phyloP scores from a whole-genome alignment of 2,888 invertebrate genomes.

The Uloborus plumipes region DNA sequence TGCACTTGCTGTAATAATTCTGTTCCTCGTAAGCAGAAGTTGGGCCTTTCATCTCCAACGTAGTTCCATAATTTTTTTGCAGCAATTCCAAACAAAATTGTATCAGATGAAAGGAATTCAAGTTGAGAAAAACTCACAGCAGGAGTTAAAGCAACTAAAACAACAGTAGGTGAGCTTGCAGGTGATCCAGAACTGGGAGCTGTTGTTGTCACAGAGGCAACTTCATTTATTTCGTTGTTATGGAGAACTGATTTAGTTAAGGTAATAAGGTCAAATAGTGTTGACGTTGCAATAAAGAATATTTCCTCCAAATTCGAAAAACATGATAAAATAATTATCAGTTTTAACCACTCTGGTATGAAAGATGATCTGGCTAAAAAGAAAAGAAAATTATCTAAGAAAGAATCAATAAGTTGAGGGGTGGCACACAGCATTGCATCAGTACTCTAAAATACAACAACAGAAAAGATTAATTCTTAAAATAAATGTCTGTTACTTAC shows the following conservation, averaged over 20 bases:
- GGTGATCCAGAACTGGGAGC: neutral
- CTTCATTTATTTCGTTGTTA: conserved; percentile 53
- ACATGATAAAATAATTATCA: conserved; percentile 79
- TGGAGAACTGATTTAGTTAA: conserved; percentile 68
- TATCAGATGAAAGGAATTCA: conserved; percentile 53
- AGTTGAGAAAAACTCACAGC: conserved; percentile 50
- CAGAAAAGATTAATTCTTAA: neutral
- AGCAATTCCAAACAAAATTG: conserved; percentile 74
- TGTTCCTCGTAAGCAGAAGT: conserved; percentile 77
- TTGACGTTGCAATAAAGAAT: conserved; percentile 78
- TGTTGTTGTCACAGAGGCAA: conserved; percentile 22
- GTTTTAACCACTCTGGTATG: conserved; percentile 81
- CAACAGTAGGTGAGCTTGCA: conserved; percentile 34
- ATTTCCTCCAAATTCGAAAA: conserved; percentile 75
- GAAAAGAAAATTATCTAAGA: neutral
- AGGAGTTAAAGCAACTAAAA: conserved; percentile 58
- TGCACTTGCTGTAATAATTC: conserved; percentile 84
- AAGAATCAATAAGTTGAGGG: neutral
- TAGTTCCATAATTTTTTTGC: conserved; percentile 82
- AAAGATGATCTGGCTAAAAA: conserved; percentile 68
- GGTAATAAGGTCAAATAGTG: conserved; percentile 81
- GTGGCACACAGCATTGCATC: neutral
- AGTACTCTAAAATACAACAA: neutral
- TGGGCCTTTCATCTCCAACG: conserved; percentile 76
- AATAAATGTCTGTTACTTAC: conserved; percentile 19